phyloP scores from a whole-genome alignment of 2,113 vertebrate species.

The Phrynocephalus versicolor region DNA sequence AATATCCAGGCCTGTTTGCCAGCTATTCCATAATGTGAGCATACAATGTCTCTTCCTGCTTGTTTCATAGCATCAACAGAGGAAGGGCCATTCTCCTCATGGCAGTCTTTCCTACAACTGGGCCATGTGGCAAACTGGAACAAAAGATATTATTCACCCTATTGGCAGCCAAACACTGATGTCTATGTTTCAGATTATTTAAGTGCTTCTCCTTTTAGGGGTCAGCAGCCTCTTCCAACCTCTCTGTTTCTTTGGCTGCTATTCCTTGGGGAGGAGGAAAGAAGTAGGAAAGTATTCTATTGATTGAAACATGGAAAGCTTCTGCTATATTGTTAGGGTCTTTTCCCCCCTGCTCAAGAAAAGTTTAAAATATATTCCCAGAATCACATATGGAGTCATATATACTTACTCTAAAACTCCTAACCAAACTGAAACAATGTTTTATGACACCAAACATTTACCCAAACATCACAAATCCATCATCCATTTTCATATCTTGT shows the following conservation, averaged over 20 bases:
- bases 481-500: conserved; percentile 44
- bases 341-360: conserved; percentile 26
- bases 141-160: conserved; percentile 59
- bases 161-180: conserved; percentile 56
- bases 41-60: conserved; percentile 11
- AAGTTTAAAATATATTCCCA: conserved; percentile 20
- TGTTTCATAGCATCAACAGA: conserved; percentile 2
- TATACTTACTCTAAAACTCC: conserved; percentile 47
- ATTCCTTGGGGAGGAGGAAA: conserved; percentile 47
- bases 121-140: conserved; percentile 33
- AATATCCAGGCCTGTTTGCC: neutral
- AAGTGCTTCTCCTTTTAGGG: conserved; percentile 56
- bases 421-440: conserved; percentile 43
- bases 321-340: neutral
- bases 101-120: neutral
- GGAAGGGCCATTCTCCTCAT: conserved; percentile 36
- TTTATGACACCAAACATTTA: conserved; percentile 51
- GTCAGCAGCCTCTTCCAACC: conserved; percentile 56
- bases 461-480: conserved; percentile 51
- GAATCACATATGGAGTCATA: conserved; percentile 53
- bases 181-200: conserved; percentile 63
- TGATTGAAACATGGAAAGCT: conserved; percentile 51
- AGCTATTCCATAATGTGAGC: neutral
- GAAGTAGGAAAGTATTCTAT: neutral
- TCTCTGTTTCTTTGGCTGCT: conserved; percentile 29